A percentile compares a stretch with the other conserved stretches of the same genome.
These are phyloP conservation scores for Brachyptera risi DNA, from an alignment of 2,888 invertebrate species.

Conservation along the genomic window DNA sequence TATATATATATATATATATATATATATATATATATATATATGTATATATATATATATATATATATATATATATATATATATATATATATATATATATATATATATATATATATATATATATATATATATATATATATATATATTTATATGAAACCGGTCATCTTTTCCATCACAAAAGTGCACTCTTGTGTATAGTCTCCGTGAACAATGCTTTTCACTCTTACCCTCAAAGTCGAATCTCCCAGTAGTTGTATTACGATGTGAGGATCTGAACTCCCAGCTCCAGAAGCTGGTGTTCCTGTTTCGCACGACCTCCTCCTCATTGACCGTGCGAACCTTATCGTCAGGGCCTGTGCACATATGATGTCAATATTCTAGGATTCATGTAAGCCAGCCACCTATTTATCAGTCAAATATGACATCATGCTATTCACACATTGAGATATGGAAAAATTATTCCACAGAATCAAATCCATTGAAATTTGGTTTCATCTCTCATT, in stretches of 20 bases:
- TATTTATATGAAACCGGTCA: too few species aligned
- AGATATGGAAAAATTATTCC: not conserved
- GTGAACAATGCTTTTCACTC: too few species aligned
- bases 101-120: not conserved
- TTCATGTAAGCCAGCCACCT: not conserved
- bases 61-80: too few species aligned
- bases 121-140: too few species aligned
- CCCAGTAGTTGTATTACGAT: constrained; percentile 44
- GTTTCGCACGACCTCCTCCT: constrained; percentile 37
- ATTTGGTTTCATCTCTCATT: not conserved
- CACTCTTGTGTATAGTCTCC: too few species aligned
- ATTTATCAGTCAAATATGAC: too few species aligned
- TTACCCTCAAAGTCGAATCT: constrained; percentile 41
- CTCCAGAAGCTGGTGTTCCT: constrained; percentile 42
- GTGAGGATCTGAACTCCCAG: constrained; percentile 42
- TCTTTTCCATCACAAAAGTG: too few species aligned
- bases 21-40: too few species aligned
- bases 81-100: too few species aligned
- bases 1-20: too few species aligned
- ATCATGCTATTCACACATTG: not conserved
- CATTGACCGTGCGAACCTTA: constrained; percentile 42
- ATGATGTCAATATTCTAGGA: too few species aligned
- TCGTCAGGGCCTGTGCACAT: constrained; percentile 44
- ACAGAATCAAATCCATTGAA: not conserved
- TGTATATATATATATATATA: too few species aligned